Evolutionary conservation across 2,797 vertebrate species (phyloP), one percentile per base, ranked within the genome.

Genomic region (Coluber constrictor): DNA sequence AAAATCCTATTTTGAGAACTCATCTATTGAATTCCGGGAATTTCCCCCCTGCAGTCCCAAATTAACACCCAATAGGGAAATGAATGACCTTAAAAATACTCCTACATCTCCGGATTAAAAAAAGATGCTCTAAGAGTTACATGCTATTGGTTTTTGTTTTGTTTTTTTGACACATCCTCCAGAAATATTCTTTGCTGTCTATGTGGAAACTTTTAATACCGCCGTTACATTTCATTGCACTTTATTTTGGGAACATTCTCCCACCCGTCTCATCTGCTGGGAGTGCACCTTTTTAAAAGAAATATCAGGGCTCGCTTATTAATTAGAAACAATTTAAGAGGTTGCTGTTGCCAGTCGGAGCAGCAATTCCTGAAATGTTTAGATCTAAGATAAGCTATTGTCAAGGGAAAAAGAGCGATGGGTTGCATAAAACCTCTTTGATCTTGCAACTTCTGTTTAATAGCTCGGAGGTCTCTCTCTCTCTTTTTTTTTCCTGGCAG

Each of bases 311-410:
- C 93, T 92, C 93, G 95, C 23, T 56, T 96, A 96, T 95, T 96
- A 96, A 98, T 97, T 96, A 94, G 92, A 94, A 96, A 88, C 66
- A 95, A 94, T 95, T 96, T 96, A 94, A 95, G 93, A 97, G 95
- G 43, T 0, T 0, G 87, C 87, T 97, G 92, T 93, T 96, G 87
- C 90, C 94, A 94, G 90, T 88, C 90, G 97, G 95, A 89, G 92
- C 90, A 89, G 92, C 90, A 12, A 90, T 61, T 95, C 93, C 95
- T 96, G 88, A 93, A 95, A 94, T 94, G 95, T 96, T 93, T 90
- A 96, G 94, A 97, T 92, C 92, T 96, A 94, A 96, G 96, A 96
- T 89, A 95, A 97, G 92, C 92, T 93, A 79, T 93, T 97, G 23
- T 87, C 92, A 92, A 92, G 92, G 96, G 94, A 96, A 94, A 94